Conservation (phyloP, 2,797 vertebrate species). For the Scleropages formosus region DNA sequence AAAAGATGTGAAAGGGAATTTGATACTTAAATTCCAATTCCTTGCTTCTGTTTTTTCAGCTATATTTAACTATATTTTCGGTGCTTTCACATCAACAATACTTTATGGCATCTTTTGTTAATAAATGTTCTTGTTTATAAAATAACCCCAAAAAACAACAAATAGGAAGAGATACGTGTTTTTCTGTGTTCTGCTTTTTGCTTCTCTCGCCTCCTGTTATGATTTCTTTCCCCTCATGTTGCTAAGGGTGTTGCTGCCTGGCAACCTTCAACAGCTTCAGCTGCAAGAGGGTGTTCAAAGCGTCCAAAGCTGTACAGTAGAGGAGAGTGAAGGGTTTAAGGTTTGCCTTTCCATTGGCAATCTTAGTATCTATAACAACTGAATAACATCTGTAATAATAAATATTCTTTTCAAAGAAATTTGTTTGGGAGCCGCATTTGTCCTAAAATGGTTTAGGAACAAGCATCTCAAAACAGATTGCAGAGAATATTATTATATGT, state of each 20-base stretch:
- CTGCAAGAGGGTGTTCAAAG: too few species aligned
- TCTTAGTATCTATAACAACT: not conserved
- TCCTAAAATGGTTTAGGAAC: too few species aligned
- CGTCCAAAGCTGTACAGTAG: too few species aligned
- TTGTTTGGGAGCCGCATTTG: too few species aligned
- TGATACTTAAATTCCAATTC: not conserved
- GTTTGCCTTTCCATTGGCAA: not conserved
- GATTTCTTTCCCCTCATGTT: not conserved
- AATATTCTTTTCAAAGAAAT: too few species aligned
- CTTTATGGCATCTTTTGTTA: too few species aligned
- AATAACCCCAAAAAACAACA: too few species aligned
- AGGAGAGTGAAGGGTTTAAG: not conserved
- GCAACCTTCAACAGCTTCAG: conserved; percentile 12
- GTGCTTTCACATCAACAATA: not conserved
- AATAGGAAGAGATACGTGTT: not conserved
- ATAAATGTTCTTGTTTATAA: too few species aligned
- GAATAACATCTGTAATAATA: too few species aligned
- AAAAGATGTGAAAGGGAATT: not conserved
- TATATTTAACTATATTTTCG: not conserved
- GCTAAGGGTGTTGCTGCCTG: not conserved
- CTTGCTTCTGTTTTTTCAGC: not conserved
- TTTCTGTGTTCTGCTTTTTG: not conserved
- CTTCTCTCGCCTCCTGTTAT: not conserved
- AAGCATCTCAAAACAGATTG: too few species aligned
- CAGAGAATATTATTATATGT: too few species aligned